Conservation (phyloP, 2,888 invertebrate species). For the Gastracanthus pulcherrimus region DNA sequence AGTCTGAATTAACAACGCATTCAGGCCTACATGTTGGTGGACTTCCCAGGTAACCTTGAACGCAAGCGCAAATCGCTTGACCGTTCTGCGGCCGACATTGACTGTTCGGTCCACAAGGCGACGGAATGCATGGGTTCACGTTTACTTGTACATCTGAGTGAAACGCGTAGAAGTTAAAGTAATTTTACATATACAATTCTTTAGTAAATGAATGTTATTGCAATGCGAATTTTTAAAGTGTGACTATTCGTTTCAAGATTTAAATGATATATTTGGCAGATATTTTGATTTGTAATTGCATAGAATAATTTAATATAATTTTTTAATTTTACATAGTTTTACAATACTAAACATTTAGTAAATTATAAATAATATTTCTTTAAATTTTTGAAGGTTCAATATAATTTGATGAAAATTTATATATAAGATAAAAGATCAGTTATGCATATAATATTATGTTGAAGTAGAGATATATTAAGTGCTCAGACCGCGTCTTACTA, state of each 20-base stretch:
- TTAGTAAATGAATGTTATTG: not conserved
- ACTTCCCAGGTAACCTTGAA: slow-evolving; percentile 82
- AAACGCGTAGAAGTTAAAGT: too few species aligned
- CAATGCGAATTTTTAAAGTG: not conserved
- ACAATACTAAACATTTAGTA: too few species aligned
- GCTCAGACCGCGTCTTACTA: too few species aligned
- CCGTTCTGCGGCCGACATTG: slow-evolving; percentile 83
- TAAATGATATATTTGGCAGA: not conserved
- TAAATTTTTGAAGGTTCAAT: too few species aligned
- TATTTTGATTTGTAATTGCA: not conserved
- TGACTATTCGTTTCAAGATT: not conserved
- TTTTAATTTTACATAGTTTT: too few species aligned
- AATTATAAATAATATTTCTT: too few species aligned
- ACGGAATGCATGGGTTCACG: slow-evolving; percentile 78
- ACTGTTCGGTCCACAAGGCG: slow-evolving; percentile 81
- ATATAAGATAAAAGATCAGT: too few species aligned
- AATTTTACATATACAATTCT: too few species aligned
- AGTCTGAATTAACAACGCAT: slow-evolving; percentile 86
- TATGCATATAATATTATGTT: too few species aligned
- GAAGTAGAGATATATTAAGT: too few species aligned
- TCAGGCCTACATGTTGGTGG: slow-evolving; percentile 87
- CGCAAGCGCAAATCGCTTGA: slow-evolving; percentile 85
- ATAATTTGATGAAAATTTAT: too few species aligned
- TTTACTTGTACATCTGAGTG: slow-evolving; percentile 72
- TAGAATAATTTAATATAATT: too few species aligned